Percentiles rank a stretch among this genome's conserved stretches.
These are phyloP conservation scores for Maniola hyperantus DNA, from an alignment of 2,888 invertebrate genomes.

Conservation along the genomic window DNA sequence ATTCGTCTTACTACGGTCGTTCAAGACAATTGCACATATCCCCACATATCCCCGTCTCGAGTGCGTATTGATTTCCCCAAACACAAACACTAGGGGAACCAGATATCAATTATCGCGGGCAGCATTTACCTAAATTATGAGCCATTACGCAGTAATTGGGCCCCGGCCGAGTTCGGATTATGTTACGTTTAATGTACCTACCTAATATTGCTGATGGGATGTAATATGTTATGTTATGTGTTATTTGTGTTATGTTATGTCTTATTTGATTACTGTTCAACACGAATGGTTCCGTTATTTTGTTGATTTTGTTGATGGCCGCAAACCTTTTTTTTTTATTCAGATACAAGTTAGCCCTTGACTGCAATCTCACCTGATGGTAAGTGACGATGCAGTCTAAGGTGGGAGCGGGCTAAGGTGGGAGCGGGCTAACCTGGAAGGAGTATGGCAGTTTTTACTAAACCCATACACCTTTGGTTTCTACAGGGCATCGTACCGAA, in stretches of 20 bases:
- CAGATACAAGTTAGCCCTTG: too few species aligned
- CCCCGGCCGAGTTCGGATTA: slow-evolving; percentile 41
- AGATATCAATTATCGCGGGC: slow-evolving; percentile 47
- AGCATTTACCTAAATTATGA: slow-evolving; percentile 49
- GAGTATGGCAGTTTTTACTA: too few species aligned
- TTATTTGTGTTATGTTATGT: not conserved
- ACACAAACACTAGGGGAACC: slow-evolving; percentile 38
- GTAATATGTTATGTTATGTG: slow-evolving; percentile 4
- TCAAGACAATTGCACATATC: slow-evolving; percentile 13
- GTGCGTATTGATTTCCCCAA: slow-evolving; percentile 35
- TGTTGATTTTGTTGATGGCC: not conserved
- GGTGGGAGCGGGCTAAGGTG: too few species aligned
- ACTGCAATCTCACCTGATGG: too few species aligned
- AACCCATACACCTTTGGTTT: too few species aligned
- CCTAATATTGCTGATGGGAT: slow-evolving; percentile 20
- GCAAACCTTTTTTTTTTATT: too few species aligned
- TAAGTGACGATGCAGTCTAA: too few species aligned
- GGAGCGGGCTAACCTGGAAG: too few species aligned
- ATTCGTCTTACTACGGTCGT: not conserved
- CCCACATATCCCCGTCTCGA: slow-evolving; percentile 12
- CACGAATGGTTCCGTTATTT: not conserved
- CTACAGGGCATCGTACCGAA: too few species aligned
- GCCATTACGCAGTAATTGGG: slow-evolving; percentile 49
- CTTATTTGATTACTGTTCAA: not conserved
- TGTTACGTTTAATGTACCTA: slow-evolving; percentile 39